A percentile compares a stretch with the other conserved stretches of the same genome.
These are phyloP conservation scores for Zeus faber DNA, from an alignment of 2,113 vertebrate genomes.

Conservation along the genomic window DNA sequence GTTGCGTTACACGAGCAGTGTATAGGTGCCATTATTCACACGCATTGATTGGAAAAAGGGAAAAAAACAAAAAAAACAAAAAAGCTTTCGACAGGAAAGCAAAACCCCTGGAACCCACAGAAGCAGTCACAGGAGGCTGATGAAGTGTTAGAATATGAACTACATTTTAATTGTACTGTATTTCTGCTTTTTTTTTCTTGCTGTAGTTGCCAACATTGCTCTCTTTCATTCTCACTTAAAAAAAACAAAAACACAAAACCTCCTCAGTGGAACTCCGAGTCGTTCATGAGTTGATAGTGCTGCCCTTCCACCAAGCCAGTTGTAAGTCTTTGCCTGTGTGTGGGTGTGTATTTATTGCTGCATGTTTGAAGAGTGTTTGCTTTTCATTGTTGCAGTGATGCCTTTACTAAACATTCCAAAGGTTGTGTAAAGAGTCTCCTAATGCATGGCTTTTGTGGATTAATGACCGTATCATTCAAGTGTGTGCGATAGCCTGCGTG, in stretches of 20 bases:
- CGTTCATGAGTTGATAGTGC: constrained; percentile 40
- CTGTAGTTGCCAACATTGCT: constrained; percentile 16
- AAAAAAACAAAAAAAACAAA: background rate
- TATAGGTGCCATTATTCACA: constrained; percentile 37
- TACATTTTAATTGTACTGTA: too few relatives aligned
- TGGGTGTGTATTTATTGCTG: constrained; percentile 53
- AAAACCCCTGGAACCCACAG: background rate
- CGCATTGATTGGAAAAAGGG: constrained; percentile 45
- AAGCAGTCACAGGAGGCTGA: background rate
- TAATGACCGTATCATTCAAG: constrained; percentile 19
- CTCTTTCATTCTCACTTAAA: constrained; percentile 32
- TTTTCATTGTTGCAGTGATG: constrained; percentile 52
- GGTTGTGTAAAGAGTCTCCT: constrained; percentile 22
- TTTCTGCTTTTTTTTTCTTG: too few relatives aligned
- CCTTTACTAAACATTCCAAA: constrained; percentile 16
- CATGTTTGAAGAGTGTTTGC: constrained; percentile 52
- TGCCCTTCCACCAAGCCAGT: constrained; percentile 39
- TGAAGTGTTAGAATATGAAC: too few relatives aligned
- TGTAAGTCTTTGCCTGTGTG: constrained; percentile 67
- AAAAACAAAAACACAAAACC: constrained; percentile 28
- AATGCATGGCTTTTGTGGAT: constrained; percentile 53
- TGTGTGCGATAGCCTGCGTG: constrained; percentile 15
- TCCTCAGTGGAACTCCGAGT: constrained; percentile 36
- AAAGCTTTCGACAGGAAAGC: too few relatives aligned
- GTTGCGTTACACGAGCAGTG: constrained; percentile 59